Percentiles rank a stretch among this genome's conserved stretches.
Conservation (phyloP, 2,113 vertebrate species). For the Sardina pilchardus region DNA sequence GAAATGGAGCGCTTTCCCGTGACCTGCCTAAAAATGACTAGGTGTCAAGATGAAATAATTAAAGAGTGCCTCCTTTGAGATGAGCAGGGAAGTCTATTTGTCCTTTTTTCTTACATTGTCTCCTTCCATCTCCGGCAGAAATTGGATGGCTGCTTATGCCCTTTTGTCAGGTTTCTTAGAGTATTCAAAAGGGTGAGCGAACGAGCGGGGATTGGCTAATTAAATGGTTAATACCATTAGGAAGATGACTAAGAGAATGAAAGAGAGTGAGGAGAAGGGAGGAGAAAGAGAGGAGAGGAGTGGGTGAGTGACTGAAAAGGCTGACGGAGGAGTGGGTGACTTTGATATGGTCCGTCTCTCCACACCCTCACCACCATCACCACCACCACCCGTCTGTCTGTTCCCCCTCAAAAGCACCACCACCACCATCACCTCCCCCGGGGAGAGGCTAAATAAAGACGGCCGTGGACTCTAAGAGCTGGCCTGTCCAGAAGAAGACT, state of each 20-base stretch:
- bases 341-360: conserved; percentile 63
- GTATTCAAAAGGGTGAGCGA: background rate
- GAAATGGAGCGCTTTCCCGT: conserved; percentile 73
- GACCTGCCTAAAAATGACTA: conserved; percentile 59
- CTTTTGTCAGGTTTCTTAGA: conserved; percentile 1
- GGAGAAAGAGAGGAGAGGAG: background rate
- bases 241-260: conserved; percentile 11
- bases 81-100: conserved; percentile 55
- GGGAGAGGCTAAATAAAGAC: conserved; percentile 73
- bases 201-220: background rate
- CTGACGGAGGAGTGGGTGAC: conserved; percentile 57
- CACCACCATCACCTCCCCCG: background rate
- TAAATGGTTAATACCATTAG: conserved; percentile 43
- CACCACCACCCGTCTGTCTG: background rate
- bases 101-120: conserved; percentile 39
- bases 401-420: background rate
- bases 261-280: background rate
- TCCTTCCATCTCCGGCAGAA: conserved; percentile 41
- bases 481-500: conserved; percentile 47
- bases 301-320: conserved; percentile 38
- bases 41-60: conserved; percentile 75
- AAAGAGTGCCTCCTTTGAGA: conserved; percentile 60
- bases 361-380: background rate
- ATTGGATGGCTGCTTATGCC: conserved; percentile 49
- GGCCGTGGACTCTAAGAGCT: conserved; percentile 34